Evolutionary conservation across 1,140 invertebrate genomes (phyloP).

Genomic region (Bombus superbus): DNA sequence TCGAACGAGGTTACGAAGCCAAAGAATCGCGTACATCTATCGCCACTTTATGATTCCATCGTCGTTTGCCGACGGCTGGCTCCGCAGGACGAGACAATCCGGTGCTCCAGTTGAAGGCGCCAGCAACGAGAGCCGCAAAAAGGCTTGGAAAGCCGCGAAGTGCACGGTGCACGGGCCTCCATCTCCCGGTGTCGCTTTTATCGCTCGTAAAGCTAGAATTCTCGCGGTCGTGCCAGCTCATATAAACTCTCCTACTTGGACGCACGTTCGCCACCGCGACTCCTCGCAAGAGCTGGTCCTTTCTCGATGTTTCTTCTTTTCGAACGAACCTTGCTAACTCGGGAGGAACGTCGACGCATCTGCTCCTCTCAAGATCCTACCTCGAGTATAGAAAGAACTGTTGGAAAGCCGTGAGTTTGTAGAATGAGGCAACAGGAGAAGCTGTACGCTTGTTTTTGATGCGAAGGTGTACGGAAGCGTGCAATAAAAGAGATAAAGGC

Average conservation of each 20-base stretch:
- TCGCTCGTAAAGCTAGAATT: constrained; percentile 63
- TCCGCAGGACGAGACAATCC: constrained; percentile 13
- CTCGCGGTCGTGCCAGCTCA: constrained; percentile 22
- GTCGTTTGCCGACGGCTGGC: constrained; percentile 19
- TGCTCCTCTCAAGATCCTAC: background rate
- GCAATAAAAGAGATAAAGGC: constrained; percentile 24
- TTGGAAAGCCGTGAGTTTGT: too few species aligned
- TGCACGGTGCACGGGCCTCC: constrained; percentile 1
- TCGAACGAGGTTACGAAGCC: background rate
- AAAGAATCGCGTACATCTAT: background rate
- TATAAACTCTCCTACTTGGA: constrained; percentile 43
- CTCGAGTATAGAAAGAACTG: background rate
- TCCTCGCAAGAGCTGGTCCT: constrained; percentile 24
- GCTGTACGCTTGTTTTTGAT: background rate
- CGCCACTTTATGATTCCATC: constrained; percentile 17
- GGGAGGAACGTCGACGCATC: background rate
- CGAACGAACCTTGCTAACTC: background rate
- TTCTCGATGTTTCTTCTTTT: background rate
- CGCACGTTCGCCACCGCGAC: constrained; percentile 22
- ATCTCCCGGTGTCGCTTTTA: constrained; percentile 53
- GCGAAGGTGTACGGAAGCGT: background rate
- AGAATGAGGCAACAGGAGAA: background rate
- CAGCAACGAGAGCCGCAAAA: constrained; percentile 35
- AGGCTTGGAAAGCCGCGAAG: constrained; percentile 37
- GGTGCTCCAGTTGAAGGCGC: background rate